These are phyloP conservation scores for Dastarcus helophoroides DNA, from an alignment of 2,888 invertebrate genomes.

Conservation along the genomic window DNA sequence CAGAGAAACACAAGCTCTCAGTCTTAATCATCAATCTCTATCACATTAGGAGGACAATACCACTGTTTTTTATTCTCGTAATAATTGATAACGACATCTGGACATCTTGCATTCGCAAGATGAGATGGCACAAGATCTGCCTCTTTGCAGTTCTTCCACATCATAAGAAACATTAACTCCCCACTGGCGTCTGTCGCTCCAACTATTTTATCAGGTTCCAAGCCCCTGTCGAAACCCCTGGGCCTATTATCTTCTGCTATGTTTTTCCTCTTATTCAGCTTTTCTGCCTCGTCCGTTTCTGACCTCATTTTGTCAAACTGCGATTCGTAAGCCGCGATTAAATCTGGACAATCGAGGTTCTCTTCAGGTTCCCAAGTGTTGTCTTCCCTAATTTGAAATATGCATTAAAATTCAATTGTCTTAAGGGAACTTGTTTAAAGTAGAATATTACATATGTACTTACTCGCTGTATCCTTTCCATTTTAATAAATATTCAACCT, in stretches of 20 bases:
- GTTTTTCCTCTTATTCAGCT: constrained; percentile 29
- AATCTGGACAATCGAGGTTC: constrained; percentile 63
- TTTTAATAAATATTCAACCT: constrained; percentile 53
- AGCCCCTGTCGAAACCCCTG: constrained; percentile 65
- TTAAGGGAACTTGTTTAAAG: too few relatives aligned
- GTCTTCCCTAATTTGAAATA: constrained; percentile 34
- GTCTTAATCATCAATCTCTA: constrained; percentile 23
- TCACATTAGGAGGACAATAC: constrained; percentile 29
- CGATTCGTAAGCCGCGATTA: constrained; percentile 43
- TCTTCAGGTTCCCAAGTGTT: constrained; percentile 82
- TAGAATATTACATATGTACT: constrained; percentile 20
- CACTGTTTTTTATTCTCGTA: constrained; percentile 43
- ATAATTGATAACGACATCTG: constrained; percentile 52
- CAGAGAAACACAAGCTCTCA: too few relatives aligned
- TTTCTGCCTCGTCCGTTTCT: constrained; percentile 19
- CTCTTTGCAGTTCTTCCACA: constrained; percentile 64
- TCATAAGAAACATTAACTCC: constrained; percentile 78
- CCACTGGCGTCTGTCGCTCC: constrained; percentile 86
- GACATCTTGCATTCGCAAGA: constrained; percentile 48
- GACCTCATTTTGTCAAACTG: constrained; percentile 17
- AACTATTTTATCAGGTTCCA: constrained; percentile 76
- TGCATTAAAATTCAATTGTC: constrained; percentile 2
- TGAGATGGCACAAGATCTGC: constrained; percentile 53
- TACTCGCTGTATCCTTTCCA: constrained; percentile 58
- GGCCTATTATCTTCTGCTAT: constrained; percentile 38